These are phyloP conservation scores for Therioaphis trifolii DNA, from an alignment of 2,888 invertebrate species.

Conservation along the genomic window DNA sequence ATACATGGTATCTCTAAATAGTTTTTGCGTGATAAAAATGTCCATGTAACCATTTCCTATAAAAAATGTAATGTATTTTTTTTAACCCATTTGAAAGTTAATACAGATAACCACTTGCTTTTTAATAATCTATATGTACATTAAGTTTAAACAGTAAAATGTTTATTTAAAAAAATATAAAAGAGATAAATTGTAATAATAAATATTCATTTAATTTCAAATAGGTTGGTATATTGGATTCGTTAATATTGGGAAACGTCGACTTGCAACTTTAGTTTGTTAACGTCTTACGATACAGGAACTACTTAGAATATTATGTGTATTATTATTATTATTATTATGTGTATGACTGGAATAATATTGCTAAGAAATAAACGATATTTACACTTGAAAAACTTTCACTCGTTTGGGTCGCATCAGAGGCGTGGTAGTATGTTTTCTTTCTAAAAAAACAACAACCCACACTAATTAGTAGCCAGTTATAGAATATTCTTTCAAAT, in stretches of 20 bases:
- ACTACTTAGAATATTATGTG: not conserved
- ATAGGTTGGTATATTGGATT: not conserved
- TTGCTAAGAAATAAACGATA: slow-evolving; percentile 47
- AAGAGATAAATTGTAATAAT: not conserved
- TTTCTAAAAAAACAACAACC: slow-evolving; percentile 58
- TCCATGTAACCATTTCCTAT: not conserved
- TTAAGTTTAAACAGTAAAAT: too few species aligned
- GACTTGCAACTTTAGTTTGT: not conserved
- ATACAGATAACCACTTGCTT: too few species aligned
- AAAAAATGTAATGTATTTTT: too few species aligned
- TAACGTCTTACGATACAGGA: too few species aligned
- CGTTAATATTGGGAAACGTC: not conserved
- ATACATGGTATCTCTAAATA: too few species aligned
- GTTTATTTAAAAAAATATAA: not conserved
- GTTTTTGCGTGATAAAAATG: not conserved
- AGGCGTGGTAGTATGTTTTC: slow-evolving; percentile 58
- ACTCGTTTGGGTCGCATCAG: slow-evolving; percentile 45
- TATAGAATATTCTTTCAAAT: slow-evolving; percentile 45
- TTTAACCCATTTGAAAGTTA: not conserved
- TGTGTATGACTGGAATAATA: slow-evolving; percentile 23
- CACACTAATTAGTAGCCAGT: slow-evolving; percentile 56
- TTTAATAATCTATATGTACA: too few species aligned
- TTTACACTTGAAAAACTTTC: slow-evolving; percentile 61
- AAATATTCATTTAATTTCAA: not conserved
- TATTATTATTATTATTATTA: too few species aligned